A percentile compares a stretch with the other conserved stretches of the same genome.
Conservation (phyloP, 2,113 vertebrate genomes). For the Equus przewalskii region DNA sequence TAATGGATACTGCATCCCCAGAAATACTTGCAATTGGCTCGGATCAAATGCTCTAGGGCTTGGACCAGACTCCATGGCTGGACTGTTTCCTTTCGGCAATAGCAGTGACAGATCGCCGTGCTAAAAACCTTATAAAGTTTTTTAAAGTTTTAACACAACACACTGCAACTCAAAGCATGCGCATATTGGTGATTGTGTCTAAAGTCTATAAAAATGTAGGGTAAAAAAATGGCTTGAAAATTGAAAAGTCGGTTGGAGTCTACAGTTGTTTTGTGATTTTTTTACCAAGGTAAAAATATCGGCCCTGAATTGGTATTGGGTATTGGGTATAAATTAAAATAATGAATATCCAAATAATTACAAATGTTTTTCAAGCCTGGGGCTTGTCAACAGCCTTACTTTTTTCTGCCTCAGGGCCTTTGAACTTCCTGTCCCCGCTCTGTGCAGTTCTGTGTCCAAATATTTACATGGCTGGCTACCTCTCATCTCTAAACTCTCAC, state of each 20-base stretch:
- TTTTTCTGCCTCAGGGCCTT: constrained; percentile 25
- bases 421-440: not conserved
- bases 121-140: constrained; percentile 55
- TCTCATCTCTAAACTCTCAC: not conserved
- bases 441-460: not conserved
- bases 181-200: not conserved
- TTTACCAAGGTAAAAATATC: not conserved
- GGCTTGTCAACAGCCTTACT: not conserved
- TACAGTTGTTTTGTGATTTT: not conserved
- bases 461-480: not conserved
- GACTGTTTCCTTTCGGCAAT: constrained; percentile 73
- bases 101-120: constrained; percentile 72
- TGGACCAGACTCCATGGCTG: constrained; percentile 55
- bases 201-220: not conserved
- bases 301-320: not conserved
- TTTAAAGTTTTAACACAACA: constrained; percentile 33
- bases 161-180: not conserved
- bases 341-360: constrained; percentile 15
- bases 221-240: not conserved
- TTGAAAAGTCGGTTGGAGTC: not conserved
- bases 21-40: constrained; percentile 75
- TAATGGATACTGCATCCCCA: constrained; percentile 71
- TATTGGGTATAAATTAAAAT: constrained; percentile 29
- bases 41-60: constrained; percentile 77
- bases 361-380: not conserved